Evolutionary conservation across 1,140 invertebrate genomes (phyloP).

Genomic region (Arctopsyche grandis): DNA sequence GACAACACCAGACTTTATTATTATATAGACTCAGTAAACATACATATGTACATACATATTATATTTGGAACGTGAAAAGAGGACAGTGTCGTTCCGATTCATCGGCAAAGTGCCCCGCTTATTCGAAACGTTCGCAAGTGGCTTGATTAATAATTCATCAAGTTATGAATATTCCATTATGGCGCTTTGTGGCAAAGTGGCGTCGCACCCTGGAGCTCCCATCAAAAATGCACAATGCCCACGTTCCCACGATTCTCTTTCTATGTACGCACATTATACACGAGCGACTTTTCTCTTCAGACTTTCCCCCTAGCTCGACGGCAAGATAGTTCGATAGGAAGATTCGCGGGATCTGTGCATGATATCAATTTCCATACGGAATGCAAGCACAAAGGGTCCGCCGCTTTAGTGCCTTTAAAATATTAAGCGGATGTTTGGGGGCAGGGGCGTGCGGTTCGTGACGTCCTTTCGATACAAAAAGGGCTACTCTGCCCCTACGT

Average conservation of each 20-base stretch:
- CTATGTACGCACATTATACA: not conserved
- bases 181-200: slow-evolving; percentile 32
- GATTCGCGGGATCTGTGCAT: not conserved
- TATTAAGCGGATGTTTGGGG: slow-evolving; percentile 18
- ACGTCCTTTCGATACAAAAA: slow-evolving; percentile 3
- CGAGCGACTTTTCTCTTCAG: too few relatives aligned
- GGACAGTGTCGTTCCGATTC: not conserved
- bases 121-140: slow-evolving; percentile 18
- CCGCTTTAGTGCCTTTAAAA: slow-evolving; percentile 16
- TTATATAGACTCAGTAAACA: too few relatives aligned
- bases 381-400: slow-evolving; percentile 2
- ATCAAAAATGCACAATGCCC: slow-evolving; percentile 23
- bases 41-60: too few relatives aligned
- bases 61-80: not conserved
- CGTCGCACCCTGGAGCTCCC: not conserved
- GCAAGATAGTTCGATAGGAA: not conserved
- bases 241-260: not conserved
- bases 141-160: slow-evolving; percentile 34
- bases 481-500: not conserved
- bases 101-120: slow-evolving; percentile 26
- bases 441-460: not conserved
- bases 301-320: too few relatives aligned
- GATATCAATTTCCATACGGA: slow-evolving; percentile 8
- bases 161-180: slow-evolving; percentile 41
- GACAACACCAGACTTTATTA: too few relatives aligned